Evolutionary conservation across 92 coral and sea anemone genomes (phyloP).

Genomic region (Paramuricea clavata): DNA sequence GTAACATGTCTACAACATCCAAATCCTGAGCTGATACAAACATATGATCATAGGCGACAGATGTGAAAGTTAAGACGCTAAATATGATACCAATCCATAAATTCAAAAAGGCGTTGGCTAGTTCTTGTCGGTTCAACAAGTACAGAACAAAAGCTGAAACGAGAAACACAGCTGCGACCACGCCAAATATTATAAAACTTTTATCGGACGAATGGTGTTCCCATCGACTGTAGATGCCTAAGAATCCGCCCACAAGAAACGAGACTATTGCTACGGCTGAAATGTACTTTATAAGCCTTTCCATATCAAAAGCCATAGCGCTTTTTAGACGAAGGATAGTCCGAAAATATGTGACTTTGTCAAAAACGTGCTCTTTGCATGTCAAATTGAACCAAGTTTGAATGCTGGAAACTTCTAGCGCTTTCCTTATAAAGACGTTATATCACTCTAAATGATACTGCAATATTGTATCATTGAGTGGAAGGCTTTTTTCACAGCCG

Average conservation of each 20-base stretch:
- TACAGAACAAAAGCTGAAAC: constrained; percentile 81
- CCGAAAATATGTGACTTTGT: neutral
- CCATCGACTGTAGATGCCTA: constrained; percentile 92
- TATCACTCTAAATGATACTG: neutral
- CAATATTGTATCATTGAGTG: neutral
- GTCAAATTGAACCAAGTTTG: neutral
- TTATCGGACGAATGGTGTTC: constrained; percentile 87
- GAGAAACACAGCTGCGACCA: constrained; percentile 79
- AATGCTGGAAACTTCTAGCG: neutral
- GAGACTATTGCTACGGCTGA: constrained; percentile 67
- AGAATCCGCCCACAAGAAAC: constrained; percentile 83
- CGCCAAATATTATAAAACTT: constrained; percentile 82
- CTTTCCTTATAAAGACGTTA: neutral
- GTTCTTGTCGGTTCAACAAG: constrained; percentile 82
- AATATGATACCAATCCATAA: constrained; percentile 94
- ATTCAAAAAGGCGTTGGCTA: constrained; percentile 76
- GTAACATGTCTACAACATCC: constrained; percentile 86
- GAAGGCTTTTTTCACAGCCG: neutral
- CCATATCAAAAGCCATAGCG: constrained; percentile 28
- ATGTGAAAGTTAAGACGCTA: constrained; percentile 95
- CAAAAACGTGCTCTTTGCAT: neutral
- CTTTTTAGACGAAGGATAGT: neutral
- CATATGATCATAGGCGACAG: constrained; percentile 90
- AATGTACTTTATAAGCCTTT: constrained; percentile 69
- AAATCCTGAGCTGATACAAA: constrained; percentile 85